A percentile compares a stretch with the other conserved stretches of the same genome.
phyloP scores from a whole-genome alignment of 2,888 invertebrate genomes.

The Chrysodeixis includens region DNA sequence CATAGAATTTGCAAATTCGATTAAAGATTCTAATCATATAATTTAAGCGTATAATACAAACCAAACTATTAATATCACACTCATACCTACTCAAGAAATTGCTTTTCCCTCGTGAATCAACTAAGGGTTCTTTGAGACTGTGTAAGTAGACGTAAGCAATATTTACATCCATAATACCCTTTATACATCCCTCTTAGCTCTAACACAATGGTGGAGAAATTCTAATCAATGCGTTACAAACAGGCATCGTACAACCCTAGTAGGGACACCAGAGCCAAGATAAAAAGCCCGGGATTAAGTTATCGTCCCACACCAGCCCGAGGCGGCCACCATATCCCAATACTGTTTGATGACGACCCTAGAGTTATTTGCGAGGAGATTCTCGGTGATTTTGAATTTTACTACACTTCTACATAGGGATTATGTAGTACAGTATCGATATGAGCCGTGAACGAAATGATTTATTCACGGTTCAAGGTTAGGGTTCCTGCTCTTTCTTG shows the following conservation, averaged over 20 bases:
- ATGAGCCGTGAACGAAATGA: constrained; percentile 30
- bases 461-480: constrained; percentile 21
- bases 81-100: constrained; percentile 40
- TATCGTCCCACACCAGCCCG: constrained; percentile 68
- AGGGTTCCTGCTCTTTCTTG: background rate
- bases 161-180: constrained; percentile 55
- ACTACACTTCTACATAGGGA: constrained; percentile 34
- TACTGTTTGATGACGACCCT: constrained; percentile 64
- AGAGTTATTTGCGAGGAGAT: constrained; percentile 55
- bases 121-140: constrained; percentile 40
- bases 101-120: constrained; percentile 24
- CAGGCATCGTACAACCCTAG: constrained; percentile 48
- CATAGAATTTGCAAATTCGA: constrained; percentile 45
- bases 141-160: constrained; percentile 50
- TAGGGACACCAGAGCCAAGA: constrained; percentile 53
- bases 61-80: constrained; percentile 16
- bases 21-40: constrained; percentile 20
- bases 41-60: too few relatives aligned
- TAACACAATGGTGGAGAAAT: constrained; percentile 49
- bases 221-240: constrained; percentile 59
- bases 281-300: constrained; percentile 75
- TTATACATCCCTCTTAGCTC: constrained; percentile 43
- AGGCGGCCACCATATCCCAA: constrained; percentile 57
- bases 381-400: constrained; percentile 55
- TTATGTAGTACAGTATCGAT: constrained; percentile 39